Conservation (phyloP, 2,113 vertebrate genomes). For the Xenotilapia longispinis region DNA sequence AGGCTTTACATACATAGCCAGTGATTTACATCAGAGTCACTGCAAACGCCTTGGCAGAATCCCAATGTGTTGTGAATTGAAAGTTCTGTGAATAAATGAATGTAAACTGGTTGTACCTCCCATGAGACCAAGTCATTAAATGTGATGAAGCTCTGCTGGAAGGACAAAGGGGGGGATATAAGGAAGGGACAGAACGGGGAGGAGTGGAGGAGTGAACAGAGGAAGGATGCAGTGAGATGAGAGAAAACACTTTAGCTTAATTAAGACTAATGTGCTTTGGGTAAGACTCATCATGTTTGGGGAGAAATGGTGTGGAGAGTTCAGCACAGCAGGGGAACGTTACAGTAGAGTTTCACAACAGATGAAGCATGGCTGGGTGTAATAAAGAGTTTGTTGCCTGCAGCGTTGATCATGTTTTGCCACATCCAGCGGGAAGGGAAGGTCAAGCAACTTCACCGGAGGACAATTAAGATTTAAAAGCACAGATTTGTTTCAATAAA, state of each 20-base stretch:
- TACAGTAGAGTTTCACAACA: background rate
- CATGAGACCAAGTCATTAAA: slow-evolving; percentile 26
- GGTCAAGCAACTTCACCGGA: background rate
- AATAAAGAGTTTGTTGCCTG: slow-evolving; percentile 15
- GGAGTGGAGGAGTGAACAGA: background rate
- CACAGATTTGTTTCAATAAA: background rate
- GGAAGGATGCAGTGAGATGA: slow-evolving; percentile 5
- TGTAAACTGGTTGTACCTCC: slow-evolving; percentile 41
- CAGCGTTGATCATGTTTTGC: slow-evolving; percentile 25
- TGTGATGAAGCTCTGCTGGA: slow-evolving; percentile 16
- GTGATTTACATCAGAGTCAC: background rate
- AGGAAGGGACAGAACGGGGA: background rate
- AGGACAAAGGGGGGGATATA: background rate
- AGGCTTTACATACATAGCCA: background rate
- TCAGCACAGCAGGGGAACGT: background rate
- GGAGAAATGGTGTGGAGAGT: slow-evolving; percentile 6
- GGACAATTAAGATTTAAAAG: background rate
- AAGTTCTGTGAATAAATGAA: slow-evolving; percentile 32
- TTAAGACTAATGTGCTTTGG: slow-evolving; percentile 40
- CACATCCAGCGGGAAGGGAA: background rate
- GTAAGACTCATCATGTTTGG: background rate
- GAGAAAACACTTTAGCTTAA: slow-evolving; percentile 33
- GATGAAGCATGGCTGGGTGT: slow-evolving; percentile 13
- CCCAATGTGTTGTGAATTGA: background rate
- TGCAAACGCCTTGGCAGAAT: background rate